Evolutionary conservation across 1,140 invertebrate species (phyloP), one percentile per base, ranked within the genome.

Genomic region (Penaeus vannamei): DNA sequence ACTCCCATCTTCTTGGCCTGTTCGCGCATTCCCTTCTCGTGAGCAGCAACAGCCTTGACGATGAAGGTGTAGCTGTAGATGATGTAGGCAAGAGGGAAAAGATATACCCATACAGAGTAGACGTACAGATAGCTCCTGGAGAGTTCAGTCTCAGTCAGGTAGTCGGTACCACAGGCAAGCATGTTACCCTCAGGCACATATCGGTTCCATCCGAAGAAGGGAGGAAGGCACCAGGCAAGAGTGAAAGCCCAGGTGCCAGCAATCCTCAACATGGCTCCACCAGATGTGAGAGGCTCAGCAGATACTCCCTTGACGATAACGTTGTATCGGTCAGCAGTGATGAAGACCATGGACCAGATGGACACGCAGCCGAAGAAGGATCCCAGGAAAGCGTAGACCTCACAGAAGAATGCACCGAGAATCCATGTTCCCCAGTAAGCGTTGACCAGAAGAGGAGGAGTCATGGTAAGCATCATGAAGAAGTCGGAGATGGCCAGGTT

Each of bases 401-500:
- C 95, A 92, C 97, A 98, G 93, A 96, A 96, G 84, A 97, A 93
- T 59, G 96, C 95, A 85, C 96, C 95, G 94, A 82, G 86, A 26
- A 66, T 42, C 91, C 91, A 91, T 23, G 77, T 61, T 26, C 84
- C 77, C 22, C 81, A 79, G 77, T 81, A 90, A 53, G 85, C 97
- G 93, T 97, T 96, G 93, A 97, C 97, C 64, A 97, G 95, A 96
- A 97, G 97, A 87, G 96, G 94, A 53, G 97, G 96, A 89, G 96
- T 95, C 92, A 92, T 92, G 19, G 91, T 92, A 42, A 91, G 91
- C 92, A 93, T 92, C 96, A 98, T 97, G 53, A 95, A 93, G 92
- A 98, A 97, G 92, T 98, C 97, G 19, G 96, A 97, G 92, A 97
- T 95, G 17, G 97, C 97, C 91, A 98, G 94, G 93, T 98, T 98